Evolutionary conservation across 2,113 vertebrate genomes (phyloP).

Genomic region (Corythaeola cristata): DNA sequence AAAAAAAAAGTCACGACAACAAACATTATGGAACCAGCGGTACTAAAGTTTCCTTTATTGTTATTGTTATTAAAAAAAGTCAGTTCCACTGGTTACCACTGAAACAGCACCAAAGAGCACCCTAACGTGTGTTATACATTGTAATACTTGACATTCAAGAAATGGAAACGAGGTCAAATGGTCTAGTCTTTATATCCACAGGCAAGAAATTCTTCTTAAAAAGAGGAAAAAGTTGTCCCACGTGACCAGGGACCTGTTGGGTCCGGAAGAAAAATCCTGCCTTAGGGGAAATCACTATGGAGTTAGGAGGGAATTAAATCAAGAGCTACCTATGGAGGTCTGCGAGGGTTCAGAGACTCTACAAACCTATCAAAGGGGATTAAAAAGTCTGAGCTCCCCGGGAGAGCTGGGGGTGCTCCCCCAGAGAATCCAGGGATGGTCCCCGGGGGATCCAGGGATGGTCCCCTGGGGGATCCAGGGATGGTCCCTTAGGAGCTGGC

Average conservation of each 20-base stretch:
- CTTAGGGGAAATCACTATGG: conserved; percentile 24
- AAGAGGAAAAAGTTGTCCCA: conserved; percentile 25
- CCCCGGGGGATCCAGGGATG: not conserved
- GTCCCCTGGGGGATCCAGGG: not conserved
- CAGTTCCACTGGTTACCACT: conserved; percentile 71
- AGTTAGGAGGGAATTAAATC: conserved; percentile 31
- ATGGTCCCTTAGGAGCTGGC: not conserved
- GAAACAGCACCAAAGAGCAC: conserved; percentile 82
- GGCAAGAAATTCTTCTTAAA: conserved; percentile 45
- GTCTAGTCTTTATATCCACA: conserved; percentile 54
- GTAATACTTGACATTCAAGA: conserved; percentile 79
- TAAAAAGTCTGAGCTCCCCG: conserved; percentile 27
- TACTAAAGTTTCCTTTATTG: conserved; percentile 53
- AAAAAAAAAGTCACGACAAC: conserved; percentile 36
- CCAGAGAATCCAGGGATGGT: not conserved
- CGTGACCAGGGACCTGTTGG: not conserved
- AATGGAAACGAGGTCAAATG: conserved; percentile 74
- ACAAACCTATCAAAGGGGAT: conserved; percentile 16
- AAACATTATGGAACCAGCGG: conserved; percentile 67
- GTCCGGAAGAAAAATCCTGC: conserved; percentile 21
- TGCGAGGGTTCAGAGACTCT: conserved; percentile 13
- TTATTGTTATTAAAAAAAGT: conserved; percentile 46
- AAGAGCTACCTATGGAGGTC: conserved; percentile 30
- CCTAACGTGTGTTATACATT: conserved; percentile 71
- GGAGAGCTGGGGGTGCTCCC: not conserved